Evolutionary conservation across 30 jellyfish, hydroid and myxozoan species (phyloP).

Genomic region (Aurelia aurita complex sp. Pacific): DNA sequence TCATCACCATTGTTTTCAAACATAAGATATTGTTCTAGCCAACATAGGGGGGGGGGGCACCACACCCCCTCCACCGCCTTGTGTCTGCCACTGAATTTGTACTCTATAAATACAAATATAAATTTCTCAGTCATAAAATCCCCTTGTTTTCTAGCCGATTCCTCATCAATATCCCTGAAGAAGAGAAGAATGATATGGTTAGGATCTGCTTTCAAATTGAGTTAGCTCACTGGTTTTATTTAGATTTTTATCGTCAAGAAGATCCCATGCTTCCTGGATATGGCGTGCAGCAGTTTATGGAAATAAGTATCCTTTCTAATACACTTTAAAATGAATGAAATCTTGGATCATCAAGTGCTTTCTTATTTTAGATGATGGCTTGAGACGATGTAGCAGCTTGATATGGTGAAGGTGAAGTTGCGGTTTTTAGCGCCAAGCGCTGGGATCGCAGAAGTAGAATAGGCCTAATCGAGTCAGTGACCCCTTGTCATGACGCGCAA

Average conservation of each 20-base stretch:
- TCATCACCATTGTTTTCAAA: too few species aligned
- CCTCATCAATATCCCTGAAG: conserved; percentile 89
- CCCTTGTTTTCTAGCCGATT: conserved; percentile 71
- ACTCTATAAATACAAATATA: too few species aligned
- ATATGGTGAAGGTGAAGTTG: background rate
- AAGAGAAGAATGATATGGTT: conserved; percentile 85
- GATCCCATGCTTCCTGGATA: conserved; percentile 81
- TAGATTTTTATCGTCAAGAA: conserved; percentile 94
- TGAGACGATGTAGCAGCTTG: background rate
- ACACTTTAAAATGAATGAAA: background rate
- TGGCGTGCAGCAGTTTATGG: conserved; percentile 84
- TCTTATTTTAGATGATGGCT: background rate
- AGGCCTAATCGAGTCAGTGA: too few species aligned
- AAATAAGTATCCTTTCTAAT: conserved; percentile 78
- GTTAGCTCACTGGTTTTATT: conserved; percentile 98
- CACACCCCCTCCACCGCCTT: too few species aligned
- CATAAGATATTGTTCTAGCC: too few species aligned
- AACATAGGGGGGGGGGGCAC: too few species aligned
- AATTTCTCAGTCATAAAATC: background rate
- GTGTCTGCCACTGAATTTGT: too few species aligned
- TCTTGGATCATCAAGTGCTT: background rate
- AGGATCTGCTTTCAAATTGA: conserved; percentile 97
- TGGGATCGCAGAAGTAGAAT: too few species aligned
- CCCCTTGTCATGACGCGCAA: too few species aligned
- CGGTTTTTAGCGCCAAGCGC: too few species aligned